Conservation (phyloP, 2,797 vertebrate genomes). For the Spizella passerina region DNA sequence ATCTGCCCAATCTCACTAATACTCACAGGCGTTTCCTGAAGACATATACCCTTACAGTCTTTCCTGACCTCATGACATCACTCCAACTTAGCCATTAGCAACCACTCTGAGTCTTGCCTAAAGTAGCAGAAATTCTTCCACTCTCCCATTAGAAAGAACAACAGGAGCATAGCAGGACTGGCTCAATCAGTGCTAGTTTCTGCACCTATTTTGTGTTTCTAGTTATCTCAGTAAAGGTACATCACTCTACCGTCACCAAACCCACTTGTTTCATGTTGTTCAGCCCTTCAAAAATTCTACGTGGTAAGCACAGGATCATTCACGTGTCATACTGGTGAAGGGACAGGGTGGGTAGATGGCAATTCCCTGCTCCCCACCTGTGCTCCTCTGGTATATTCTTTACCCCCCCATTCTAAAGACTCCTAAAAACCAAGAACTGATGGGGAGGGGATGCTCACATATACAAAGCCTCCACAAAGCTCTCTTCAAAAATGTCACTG, state of each 20-base stretch:
- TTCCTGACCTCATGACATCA: neutral
- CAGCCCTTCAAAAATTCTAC: neutral
- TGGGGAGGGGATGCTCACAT: neutral
- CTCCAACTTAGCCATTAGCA: neutral
- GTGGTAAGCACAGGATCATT: accelerated
- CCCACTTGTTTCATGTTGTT: neutral
- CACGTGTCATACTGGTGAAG: accelerated
- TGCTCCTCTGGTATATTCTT: neutral
- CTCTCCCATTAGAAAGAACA: neutral
- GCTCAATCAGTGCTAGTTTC: neutral
- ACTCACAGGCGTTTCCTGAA: neutral
- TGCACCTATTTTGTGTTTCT: neutral
- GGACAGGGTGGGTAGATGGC: accelerated
- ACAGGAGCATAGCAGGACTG: accelerated
- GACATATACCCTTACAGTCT: neutral
- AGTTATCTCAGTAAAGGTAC: neutral
- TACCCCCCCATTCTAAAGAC: neutral
- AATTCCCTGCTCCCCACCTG: neutral
- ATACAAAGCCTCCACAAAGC: neutral
- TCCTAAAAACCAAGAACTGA: neutral
- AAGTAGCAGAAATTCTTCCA: neutral
- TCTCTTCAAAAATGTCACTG: neutral
- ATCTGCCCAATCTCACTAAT: neutral
- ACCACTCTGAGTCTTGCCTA: neutral
- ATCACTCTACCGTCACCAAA: neutral